These are phyloP conservation scores for Atrichornis clamosus DNA, from an alignment of 2,113 vertebrate species.

Conservation along the genomic window DNA sequence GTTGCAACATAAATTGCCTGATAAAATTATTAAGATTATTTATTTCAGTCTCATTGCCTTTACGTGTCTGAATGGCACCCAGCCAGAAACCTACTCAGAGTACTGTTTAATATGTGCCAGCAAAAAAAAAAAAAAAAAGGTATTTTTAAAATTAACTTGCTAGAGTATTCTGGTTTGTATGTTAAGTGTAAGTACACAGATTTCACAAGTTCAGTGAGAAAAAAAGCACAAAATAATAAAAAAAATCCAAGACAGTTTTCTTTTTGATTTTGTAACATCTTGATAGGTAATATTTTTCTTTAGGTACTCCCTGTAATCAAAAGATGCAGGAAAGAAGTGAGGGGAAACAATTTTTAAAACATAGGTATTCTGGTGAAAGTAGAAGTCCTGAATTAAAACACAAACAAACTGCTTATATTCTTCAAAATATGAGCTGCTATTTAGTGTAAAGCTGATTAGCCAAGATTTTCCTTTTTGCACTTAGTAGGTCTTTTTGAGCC, in stretches of 20 bases:
- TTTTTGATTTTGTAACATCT: neutral
- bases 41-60: constrained; percentile 39
- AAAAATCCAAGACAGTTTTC: neutral
- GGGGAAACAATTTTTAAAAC: neutral
- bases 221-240: neutral
- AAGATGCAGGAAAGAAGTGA: neutral
- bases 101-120: neutral
- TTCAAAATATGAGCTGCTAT: neutral
- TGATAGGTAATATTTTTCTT: neutral
- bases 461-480: neutral
- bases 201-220: neutral
- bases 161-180: neutral
- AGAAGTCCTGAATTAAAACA: neutral
- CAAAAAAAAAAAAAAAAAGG: neutral
- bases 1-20: constrained; percentile 16
- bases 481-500: neutral
- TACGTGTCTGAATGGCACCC: constrained; percentile 21
- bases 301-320: neutral
- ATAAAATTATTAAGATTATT: constrained; percentile 53
- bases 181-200: neutral
- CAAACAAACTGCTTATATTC: neutral
- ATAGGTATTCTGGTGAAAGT: neutral
- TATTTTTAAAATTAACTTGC: neutral
- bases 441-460: neutral
- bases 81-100: neutral